These are phyloP conservation scores for Leptobrachium leishanense DNA, from an alignment of 2,113 vertebrate genomes.

Conservation along the genomic window DNA sequence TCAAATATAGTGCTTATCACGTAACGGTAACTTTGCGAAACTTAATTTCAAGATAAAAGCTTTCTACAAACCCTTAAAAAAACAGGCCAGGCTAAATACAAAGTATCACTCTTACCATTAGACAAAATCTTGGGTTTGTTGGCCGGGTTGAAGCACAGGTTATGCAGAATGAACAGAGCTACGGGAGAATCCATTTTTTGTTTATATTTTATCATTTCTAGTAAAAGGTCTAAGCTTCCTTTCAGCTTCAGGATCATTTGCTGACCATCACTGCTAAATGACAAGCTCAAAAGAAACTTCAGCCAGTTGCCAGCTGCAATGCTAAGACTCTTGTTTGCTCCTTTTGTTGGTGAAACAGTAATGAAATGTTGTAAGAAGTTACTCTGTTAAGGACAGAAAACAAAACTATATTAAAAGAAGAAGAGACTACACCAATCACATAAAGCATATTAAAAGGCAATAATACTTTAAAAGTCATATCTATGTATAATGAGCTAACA, in stretches of 20 bases:
- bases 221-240: constrained; percentile 81
- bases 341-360: constrained; percentile 74
- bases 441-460: too few species aligned
- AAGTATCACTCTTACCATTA: constrained; percentile 70
- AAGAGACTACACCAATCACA: too few species aligned
- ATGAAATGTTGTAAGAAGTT: constrained; percentile 92
- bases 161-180: constrained; percentile 80
- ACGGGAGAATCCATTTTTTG: constrained; percentile 58
- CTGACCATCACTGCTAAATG: constrained; percentile 85
- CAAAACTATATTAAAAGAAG: not conserved
- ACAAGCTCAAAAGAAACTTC: constrained; percentile 82
- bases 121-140: constrained; percentile 87
- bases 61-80: too few species aligned
- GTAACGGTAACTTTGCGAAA: too few species aligned
- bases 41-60: too few species aligned
- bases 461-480: too few species aligned
- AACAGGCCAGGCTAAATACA: too few species aligned
- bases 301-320: constrained; percentile 75
- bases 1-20: too few species aligned
- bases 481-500: too few species aligned
- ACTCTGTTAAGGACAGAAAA: constrained; percentile 68
- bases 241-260: constrained; percentile 83
- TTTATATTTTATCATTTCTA: constrained; percentile 76
- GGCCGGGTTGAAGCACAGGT: constrained; percentile 77
- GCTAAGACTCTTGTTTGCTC: constrained; percentile 62